Conservation (phyloP, 2,888 invertebrate genomes). For the Alentia gelatinosa region DNA sequence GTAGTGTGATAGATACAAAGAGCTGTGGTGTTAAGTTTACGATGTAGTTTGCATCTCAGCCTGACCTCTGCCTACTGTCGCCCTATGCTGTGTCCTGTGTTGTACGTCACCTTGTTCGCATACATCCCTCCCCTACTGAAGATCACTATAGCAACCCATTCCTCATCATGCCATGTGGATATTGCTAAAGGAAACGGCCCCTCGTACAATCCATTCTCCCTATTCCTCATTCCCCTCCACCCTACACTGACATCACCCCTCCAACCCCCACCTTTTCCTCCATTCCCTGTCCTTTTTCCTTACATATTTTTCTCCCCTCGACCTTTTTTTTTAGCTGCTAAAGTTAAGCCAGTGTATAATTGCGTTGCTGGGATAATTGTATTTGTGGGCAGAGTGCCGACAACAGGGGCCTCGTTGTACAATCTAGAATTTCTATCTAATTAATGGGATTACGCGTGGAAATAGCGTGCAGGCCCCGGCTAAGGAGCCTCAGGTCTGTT, state of each 20-base stretch:
- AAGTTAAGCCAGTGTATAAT: constrained; percentile 1
- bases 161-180: no score
- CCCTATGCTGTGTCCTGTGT: not conserved
- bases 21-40: not conserved
- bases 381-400: not conserved
- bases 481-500: no score
- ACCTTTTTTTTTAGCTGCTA: no score
- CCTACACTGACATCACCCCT: not conserved
- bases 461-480: not conserved
- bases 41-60: not conserved
- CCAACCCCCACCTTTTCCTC: not conserved
- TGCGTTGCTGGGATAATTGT: not conserved
- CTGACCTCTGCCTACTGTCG: not conserved
- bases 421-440: not conserved
- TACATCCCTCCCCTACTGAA: not conserved
- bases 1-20: no score
- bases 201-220: no score
- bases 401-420: not conserved
- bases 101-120: not conserved
- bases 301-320: no score
- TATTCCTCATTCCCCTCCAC: not conserved
- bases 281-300: no score
- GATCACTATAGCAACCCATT: constrained; percentile 16
- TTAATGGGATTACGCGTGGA: not conserved
- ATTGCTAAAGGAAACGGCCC: not conserved